Conservation (phyloP, 2,797 vertebrate species). For the Spatula clypeata region DNA sequence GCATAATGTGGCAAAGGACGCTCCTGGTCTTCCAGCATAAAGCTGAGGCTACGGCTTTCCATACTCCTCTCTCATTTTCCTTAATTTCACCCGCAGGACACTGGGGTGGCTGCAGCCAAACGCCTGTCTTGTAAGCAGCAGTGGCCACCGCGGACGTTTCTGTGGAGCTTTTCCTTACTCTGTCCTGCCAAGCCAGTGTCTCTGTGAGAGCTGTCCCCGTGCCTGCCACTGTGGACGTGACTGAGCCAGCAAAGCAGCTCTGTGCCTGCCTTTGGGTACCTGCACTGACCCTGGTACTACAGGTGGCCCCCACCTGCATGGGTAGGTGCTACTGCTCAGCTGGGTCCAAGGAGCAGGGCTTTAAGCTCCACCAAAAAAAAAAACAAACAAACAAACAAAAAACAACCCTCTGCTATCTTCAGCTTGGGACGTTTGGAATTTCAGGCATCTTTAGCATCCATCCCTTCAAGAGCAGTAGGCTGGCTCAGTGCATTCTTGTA, state of each 20-base stretch:
- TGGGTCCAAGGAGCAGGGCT: background rate
- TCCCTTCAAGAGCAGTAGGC: background rate
- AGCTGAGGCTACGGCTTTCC: background rate
- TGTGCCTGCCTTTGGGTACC: fast-evolving
- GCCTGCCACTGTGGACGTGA: background rate
- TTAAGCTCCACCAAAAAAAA: background rate
- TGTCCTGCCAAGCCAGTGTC: background rate
- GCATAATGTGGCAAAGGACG: fast-evolving
- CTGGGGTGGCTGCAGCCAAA: background rate
- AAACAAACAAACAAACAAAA: too few species aligned
- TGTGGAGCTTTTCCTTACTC: background rate
- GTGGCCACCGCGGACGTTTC: background rate
- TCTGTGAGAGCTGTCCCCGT: background rate
- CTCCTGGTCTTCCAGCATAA: background rate
- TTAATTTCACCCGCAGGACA: background rate
- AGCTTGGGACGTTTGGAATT: background rate
- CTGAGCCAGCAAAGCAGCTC: background rate
- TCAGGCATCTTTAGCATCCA: background rate
- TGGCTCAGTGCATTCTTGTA: background rate
- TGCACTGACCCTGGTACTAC: background rate
- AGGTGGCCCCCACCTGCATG: fast-evolving
- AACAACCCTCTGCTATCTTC: background rate
- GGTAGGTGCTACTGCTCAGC: background rate
- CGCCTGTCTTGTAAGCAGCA: fast-evolving
- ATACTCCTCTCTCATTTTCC: background rate